These are phyloP conservation scores for Acanthosepion lycidas DNA, from an alignment of 2,888 invertebrate genomes.

Conservation along the genomic window DNA sequence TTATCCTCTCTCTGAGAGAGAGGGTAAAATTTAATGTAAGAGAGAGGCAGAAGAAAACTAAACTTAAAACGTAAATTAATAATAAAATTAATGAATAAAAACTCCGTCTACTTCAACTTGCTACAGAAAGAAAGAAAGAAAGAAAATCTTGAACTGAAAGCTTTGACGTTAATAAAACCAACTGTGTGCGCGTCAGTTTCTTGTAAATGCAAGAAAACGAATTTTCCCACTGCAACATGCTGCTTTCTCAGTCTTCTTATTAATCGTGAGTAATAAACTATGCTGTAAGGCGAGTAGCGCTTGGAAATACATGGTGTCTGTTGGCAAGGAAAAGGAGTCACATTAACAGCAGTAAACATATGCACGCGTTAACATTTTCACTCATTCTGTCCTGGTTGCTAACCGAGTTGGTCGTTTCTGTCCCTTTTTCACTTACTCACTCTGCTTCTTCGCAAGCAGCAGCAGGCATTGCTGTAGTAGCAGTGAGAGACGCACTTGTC, in stretches of 20 bases:
- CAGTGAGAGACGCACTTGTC: background rate
- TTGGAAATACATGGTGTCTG: background rate
- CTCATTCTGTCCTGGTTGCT: background rate
- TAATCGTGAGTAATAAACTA: background rate
- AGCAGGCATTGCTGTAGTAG: background rate
- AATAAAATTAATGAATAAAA: too few relatives aligned
- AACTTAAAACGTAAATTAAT: too few relatives aligned
- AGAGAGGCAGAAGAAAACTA: too few relatives aligned
- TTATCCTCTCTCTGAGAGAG: too few relatives aligned
- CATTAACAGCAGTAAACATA: background rate
- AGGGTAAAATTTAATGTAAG: too few relatives aligned
- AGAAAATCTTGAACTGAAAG: background rate
- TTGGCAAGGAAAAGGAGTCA: background rate
- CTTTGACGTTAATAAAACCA: too few relatives aligned
- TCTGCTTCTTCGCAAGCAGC: background rate
- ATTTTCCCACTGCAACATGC: background rate
- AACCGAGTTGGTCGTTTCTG: background rate
- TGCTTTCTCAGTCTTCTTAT: background rate
- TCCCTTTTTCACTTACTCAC: background rate
- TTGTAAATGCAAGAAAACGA: background rate
- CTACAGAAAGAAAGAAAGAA: too few relatives aligned
- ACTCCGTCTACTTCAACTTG: too few relatives aligned
- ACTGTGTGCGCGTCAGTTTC: background rate
- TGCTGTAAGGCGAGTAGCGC: background rate
- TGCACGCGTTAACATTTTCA: slow-evolving; percentile 23